phyloP scores from a whole-genome alignment of 2,113 vertebrate genomes.

The Alligator mississippiensis region DNA sequence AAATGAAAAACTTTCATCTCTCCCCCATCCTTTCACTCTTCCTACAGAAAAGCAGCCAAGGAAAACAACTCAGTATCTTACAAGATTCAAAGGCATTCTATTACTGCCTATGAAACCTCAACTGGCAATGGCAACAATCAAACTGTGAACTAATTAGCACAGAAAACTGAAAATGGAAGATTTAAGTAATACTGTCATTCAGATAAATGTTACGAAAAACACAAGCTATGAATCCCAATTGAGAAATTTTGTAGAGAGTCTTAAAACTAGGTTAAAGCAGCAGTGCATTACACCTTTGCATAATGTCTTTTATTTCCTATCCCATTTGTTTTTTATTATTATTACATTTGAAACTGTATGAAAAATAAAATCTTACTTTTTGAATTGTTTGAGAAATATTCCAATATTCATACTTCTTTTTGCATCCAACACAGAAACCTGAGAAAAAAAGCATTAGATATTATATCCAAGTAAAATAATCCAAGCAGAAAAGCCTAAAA shows the following conservation, averaged over 20 bases:
- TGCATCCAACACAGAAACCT: slow-evolving; percentile 94
- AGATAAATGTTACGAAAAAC: neutral
- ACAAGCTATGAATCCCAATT: neutral
- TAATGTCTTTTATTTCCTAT: neutral
- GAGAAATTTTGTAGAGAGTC: neutral
- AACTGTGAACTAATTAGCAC: neutral
- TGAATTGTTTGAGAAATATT: slow-evolving; percentile 98
- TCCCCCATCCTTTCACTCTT: neutral
- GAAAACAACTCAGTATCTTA: neutral
- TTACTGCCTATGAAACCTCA: neutral
- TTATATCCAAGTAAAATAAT: slow-evolving; percentile 15
- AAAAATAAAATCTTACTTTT: slow-evolving; percentile 87
- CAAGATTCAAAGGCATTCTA: neutral
- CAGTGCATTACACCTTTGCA: neutral
- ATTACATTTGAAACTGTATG: neutral
- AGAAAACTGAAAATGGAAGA: neutral
- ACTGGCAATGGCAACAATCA: neutral
- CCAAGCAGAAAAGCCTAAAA: neutral
- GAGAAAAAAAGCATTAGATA: slow-evolving; percentile 42
- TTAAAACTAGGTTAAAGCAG: neutral
- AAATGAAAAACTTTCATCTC: neutral
- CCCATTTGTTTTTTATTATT: neutral
- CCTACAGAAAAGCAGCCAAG: neutral
- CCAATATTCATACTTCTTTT: slow-evolving; percentile 98
- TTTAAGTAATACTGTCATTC: neutral